Evolutionary conservation across 2,113 vertebrate species (phyloP), one percentile per base, ranked within the genome.

Genomic region (Alethe castanea): DNA sequence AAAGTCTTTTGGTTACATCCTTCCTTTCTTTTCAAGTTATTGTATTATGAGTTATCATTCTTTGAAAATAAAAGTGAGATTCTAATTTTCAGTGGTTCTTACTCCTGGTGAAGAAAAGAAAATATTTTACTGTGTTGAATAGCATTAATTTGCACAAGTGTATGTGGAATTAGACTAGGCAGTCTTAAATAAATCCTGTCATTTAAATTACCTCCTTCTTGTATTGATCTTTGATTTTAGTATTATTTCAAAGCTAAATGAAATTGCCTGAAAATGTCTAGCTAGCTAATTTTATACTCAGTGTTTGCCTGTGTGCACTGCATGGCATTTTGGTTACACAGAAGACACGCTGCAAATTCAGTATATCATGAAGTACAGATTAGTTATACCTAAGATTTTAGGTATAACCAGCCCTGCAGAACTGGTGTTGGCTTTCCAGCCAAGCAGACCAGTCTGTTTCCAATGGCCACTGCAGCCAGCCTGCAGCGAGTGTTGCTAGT

Each of bases 401-500:
- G 2, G 0, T 47, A 4, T 33, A 50, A 22, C 19, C 29, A 35
- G 14, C 26, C 16, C 6, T 59, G 29, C 53, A 48, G 52, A 62
- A 31, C 9, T 38, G 31, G 33, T 47, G 35, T 9, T 45, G 57
- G 8, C 40, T 82, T 87, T 79, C 31, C 57, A 38, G 2, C 8
- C 29, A n/a, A 74, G 35, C 17, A 24, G 33, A 6, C 3, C 23
- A 19, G 15, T 26, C 47, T 78, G 60, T 53, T 29, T 38, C 18
- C 0, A 2, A 1, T 38, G 1, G 0, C 12, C 19, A 5, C 53
- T 33, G 45, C n/a, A 38, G 33, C 35, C 14, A 29, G 65, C 18
- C 48, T 54, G 9, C 2, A 1, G 19, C 11, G 40, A 25, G 36
- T 35, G 33, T 4, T 59, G 57, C 11, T 25, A 0, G 24, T 69